Evolutionary conservation across 2,888 invertebrate genomes (phyloP).

Genomic region (Sipha maydis): DNA sequence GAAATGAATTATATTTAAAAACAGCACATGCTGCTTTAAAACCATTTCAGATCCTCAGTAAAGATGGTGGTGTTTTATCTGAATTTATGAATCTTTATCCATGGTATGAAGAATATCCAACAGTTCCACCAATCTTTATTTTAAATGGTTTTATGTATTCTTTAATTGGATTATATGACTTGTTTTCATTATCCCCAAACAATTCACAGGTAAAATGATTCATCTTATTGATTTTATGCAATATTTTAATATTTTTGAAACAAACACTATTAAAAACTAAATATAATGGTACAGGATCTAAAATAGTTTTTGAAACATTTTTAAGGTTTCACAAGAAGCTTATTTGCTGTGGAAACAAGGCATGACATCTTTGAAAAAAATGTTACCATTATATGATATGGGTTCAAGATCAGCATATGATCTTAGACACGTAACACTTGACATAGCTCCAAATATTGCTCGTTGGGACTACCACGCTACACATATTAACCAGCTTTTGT

Average conservation of each 20-base stretch:
- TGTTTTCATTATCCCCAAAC: constrained; percentile 82
- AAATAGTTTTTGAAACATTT: neutral
- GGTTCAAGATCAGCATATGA: constrained; percentile 97
- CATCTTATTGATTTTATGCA: neutral
- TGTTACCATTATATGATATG: constrained; percentile 92
- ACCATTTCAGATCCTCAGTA: constrained; percentile 79
- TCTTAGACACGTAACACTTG: constrained; percentile 89
- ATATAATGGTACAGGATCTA: neutral
- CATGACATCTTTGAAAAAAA: constrained; percentile 84
- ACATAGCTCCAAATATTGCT: constrained; percentile 92
- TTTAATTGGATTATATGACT: constrained; percentile 86
- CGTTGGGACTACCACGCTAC: constrained; percentile 99
- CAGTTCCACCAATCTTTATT: constrained; percentile 92
- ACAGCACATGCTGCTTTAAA: constrained; percentile 84
- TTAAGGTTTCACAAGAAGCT: constrained; percentile 75
- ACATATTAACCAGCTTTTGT: constrained; percentile 93
- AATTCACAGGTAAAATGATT: constrained; percentile 66
- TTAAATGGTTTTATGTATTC: constrained; percentile 99
- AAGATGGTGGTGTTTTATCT: constrained; percentile 84
- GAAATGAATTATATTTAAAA: constrained; percentile 79
- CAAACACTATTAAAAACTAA: neutral
- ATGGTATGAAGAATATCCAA: constrained; percentile 97
- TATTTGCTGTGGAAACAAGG: constrained; percentile 83
- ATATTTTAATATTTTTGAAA: neutral
- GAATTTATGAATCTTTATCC: constrained; percentile 85